Conservation (phyloP, 2,797 vertebrate genomes). For the Rhinogobio ventralis region DNA sequence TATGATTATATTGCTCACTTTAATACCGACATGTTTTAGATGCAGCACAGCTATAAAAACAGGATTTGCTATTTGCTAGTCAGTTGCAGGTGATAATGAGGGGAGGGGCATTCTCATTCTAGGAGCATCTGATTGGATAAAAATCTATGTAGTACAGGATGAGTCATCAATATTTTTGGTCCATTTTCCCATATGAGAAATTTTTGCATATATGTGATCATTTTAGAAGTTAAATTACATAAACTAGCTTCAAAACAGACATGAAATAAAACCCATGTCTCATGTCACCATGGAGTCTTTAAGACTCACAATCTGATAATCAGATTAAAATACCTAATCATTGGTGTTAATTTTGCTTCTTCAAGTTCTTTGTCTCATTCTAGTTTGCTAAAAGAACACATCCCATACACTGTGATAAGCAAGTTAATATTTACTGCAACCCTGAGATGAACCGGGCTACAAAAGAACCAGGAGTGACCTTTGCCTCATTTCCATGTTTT, state of each 20-base stretch:
- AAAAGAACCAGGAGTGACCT: conserved; percentile 59
- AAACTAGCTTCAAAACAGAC: not conserved
- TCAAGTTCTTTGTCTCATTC: conserved; percentile 25
- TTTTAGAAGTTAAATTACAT: not conserved
- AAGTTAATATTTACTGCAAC: conserved; percentile 69
- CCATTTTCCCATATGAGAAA: not conserved
- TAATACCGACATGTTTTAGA: not conserved
- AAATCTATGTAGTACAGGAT: not conserved
- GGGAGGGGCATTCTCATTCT: not conserved
- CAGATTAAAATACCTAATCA: not conserved
- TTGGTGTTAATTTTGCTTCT: not conserved
- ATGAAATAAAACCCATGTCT: not conserved
- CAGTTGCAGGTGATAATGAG: not conserved
- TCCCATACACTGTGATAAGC: conserved; percentile 61
- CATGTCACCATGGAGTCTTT: not conserved
- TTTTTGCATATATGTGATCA: not conserved
- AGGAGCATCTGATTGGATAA: conserved; percentile 1
- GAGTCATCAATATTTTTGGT: not conserved
- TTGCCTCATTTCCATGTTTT: conserved; percentile 61
- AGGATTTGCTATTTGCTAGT: not conserved
- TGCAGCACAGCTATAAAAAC: not conserved
- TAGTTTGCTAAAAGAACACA: conserved; percentile 39
- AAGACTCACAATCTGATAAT: not conserved
- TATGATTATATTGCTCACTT: not conserved
- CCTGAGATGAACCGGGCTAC: conserved; percentile 59